Base-by-base conservation (phyloP, 1,140 invertebrate genomes). In the Diprion similis region DNA sequence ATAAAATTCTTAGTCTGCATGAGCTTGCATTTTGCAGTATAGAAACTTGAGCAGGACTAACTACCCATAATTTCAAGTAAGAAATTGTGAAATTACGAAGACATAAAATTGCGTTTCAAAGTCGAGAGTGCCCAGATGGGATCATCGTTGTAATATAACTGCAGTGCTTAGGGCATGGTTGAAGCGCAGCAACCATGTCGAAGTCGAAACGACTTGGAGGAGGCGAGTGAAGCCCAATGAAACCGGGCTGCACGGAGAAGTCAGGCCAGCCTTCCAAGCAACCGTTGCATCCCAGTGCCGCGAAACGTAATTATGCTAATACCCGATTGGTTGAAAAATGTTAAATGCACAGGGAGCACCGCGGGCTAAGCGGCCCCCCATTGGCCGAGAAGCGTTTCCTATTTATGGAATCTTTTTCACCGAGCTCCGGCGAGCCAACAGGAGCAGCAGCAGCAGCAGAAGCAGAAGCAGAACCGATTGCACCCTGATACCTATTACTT, bases 261-360 rank as follows among this genome's bases (percentile, higher is more conserved):
- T 45, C 15, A 24, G 66, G 37, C 66, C 66, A 0, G 37, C 66
- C 66, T 68, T 68, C 15, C 19, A 1, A 64, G 1, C 59, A 13
- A 19, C 66, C 66, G 66, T 15, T 68, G 66, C n/a, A n/a, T n/a
- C n/a, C 24, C 24, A 59, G 11, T 59, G 51, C 51, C 51, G 80
- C 78, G 79, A 85, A 86, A 83, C 79, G 85, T 82, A 86, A 87
- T 87, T 87, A 87, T 87, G 85, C 83, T 86, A 87, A 87, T 87
- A 85, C 82, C 77, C 83, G 84, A 87, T 87, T 87, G 85, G 85
- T 79, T 83, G 79, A 83, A 87, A 82, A 81, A 84, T 84, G 81
- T 81, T 82, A 79, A 83, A 82, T 78, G 80, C 81, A 81, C 79
- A 73, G 78, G 75, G 77, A 76, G 76, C 80, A 85, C 84, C 83